Evolutionary conservation across 2,888 invertebrate genomes (phyloP), one percentile per base, ranked within the genome.

Genomic region (Micropterix aruncella): DNA sequence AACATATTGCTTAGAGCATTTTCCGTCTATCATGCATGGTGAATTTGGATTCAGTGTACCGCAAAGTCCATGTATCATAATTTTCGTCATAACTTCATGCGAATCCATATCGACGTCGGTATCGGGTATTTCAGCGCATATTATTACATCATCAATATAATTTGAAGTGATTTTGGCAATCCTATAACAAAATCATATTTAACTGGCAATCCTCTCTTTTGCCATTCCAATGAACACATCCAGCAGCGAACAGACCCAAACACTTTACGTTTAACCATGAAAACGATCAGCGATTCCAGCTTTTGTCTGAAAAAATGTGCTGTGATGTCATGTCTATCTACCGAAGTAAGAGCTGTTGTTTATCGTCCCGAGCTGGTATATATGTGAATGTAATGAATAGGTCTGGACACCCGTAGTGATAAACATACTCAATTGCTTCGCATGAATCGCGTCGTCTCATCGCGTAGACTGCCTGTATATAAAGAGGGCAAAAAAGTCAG

Each of bases 361-460:
- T 46, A 36, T 45, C 44, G 36, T n/a, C 18, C 41, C 46, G 41
- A 18, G 37, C 16, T 19, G 40, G 46, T 19, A 54, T 59, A 38
- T 55, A 58, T 3, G 59, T 60, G 40, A 60, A 55, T n/a, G 59
- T 60, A 12, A 60, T 51, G 37, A 55, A 56, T 19, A n/a, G n/a
- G n/a, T n/a, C n/a, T n/a, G n/a, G n/a, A n/a, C n/a, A n/a, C n/a
- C n/a, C n/a, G n/a, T n/a, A 56, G 46, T 46, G 50, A 46, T 36
- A 54, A 54, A n/a, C 51, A 48, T 2, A 62, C 62, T 53, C 53
- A 61, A 37, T 56, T 45, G 36, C 36, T n/a, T 27, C 9, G 57
- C 56, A 53, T 59, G 58, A 46, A 58, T 56, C 7, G 51, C 46
- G 40, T 52, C 48, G 52, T 59, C 55, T 46, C 58, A 44, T 57